A percentile compares a stretch with the other conserved stretches of the same genome.
Evolutionary conservation across 1,140 invertebrate genomes (phyloP).

Genomic region (Bombus turneri): DNA sequence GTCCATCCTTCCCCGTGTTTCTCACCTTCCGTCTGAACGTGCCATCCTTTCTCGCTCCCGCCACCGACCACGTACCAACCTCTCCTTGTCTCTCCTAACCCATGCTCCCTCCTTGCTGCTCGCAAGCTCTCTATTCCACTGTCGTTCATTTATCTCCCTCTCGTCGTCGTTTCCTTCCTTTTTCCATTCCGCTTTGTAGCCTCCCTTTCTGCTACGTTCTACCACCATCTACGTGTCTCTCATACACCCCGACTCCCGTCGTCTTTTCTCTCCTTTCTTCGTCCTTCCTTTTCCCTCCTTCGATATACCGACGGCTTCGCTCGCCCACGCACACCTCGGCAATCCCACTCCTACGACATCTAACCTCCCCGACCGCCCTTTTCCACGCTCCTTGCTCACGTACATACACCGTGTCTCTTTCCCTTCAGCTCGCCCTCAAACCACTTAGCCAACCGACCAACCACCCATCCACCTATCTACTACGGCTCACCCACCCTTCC

Average conservation of each 20-base stretch:
- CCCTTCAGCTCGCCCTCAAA: slow-evolving; percentile 5
- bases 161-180: slow-evolving; percentile 44
- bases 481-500: slow-evolving; percentile 39
- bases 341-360: slow-evolving; percentile 32
- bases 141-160: slow-evolving; percentile 20
- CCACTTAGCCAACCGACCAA: slow-evolving; percentile 39
- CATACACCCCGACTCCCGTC: slow-evolving; percentile 25
- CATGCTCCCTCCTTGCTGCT: neutral
- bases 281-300: slow-evolving; percentile 2
- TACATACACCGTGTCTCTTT: slow-evolving; percentile 23
- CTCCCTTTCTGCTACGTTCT: slow-evolving; percentile 25
- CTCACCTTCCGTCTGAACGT: slow-evolving; percentile 29
- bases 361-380: slow-evolving; percentile 64
- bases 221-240: slow-evolving; percentile 43
- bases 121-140: neutral
- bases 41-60: slow-evolving; percentile 16
- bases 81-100: neutral
- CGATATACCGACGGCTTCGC: slow-evolving; percentile 31
- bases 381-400: slow-evolving; percentile 50
- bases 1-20: slow-evolving; percentile 39
- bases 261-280: slow-evolving; percentile 11
- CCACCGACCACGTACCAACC: neutral
- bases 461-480: slow-evolving; percentile 45
- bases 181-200: slow-evolving; percentile 36
- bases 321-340: slow-evolving; percentile 45